A percentile compares a stretch with the other conserved stretches of the same genome.
These are phyloP conservation scores for Neotoxoptera formosana DNA, from an alignment of 1,140 invertebrate genomes.

Conservation along the genomic window DNA sequence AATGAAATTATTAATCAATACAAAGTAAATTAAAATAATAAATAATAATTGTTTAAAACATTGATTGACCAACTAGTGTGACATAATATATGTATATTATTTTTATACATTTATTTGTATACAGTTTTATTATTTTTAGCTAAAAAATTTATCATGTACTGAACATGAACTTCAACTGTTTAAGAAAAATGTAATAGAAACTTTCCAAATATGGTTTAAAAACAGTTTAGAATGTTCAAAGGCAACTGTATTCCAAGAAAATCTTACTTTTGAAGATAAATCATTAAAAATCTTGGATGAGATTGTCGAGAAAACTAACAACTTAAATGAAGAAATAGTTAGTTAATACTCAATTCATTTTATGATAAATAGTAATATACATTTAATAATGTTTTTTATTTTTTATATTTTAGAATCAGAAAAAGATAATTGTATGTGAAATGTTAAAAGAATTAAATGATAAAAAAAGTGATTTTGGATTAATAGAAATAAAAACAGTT, in stretches of 20 bases:
- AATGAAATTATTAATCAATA: slow-evolving; percentile 14
- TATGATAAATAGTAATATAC: background rate
- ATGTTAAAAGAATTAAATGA: slow-evolving; percentile 7
- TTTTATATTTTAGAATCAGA: background rate
- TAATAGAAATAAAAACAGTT: background rate
- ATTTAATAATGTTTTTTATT: background rate
- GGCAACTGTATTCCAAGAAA: background rate
- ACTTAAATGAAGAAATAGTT: slow-evolving; percentile 18
- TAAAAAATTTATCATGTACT: background rate
- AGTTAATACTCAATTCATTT: background rate
- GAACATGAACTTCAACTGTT: background rate
- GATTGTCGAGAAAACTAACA: background rate
- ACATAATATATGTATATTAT: background rate
- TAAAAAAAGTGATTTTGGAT: slow-evolving; percentile 16
- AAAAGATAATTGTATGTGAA: background rate
- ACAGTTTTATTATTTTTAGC: background rate
- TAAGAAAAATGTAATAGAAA: background rate
- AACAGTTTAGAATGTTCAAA: background rate
- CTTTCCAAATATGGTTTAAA: background rate
- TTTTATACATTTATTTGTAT: background rate
- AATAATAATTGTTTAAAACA: background rate
- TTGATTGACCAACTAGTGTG: background rate
- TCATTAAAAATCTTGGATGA: background rate
- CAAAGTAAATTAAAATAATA: slow-evolving; percentile 14
- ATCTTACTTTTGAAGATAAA: background rate